A percentile compares a stretch with the other conserved stretches of the same genome.
phyloP scores from a whole-genome alignment of 2,888 invertebrate genomes.

The Elysia crispata region DNA sequence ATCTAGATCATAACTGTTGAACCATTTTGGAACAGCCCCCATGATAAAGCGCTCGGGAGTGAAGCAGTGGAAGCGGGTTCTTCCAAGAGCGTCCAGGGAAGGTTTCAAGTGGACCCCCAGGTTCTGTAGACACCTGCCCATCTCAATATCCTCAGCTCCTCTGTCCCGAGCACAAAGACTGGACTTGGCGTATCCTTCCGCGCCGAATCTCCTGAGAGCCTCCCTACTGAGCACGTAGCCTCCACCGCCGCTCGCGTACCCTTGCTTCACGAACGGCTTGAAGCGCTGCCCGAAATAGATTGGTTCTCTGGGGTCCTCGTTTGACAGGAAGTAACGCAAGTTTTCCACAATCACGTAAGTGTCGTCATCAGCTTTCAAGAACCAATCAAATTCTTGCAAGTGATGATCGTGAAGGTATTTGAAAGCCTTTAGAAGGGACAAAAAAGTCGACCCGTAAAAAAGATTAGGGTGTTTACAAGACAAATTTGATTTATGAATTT shows the following conservation, averaged over 20 bases:
- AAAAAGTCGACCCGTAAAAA: too few relatives aligned
- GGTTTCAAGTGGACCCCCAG: conserved; percentile 62
- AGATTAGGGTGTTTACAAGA: too few relatives aligned
- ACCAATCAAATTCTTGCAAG: conserved; percentile 94
- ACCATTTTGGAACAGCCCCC: conserved; percentile 69
- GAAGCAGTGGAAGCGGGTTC: conserved; percentile 71
- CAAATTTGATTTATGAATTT: too few relatives aligned
- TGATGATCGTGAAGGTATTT: conserved; percentile 87
- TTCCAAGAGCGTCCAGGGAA: conserved; percentile 58
- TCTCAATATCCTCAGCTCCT: conserved; percentile 70
- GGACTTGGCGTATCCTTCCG: conserved; percentile 42
- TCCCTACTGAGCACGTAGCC: conserved; percentile 94
- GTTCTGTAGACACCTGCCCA: conserved; percentile 67
- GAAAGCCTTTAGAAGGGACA: too few relatives aligned
- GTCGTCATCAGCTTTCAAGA: conserved; percentile 98
- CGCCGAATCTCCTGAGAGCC: conserved; percentile 83
- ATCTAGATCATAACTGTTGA: conserved; percentile 64
- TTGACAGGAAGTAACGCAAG: conserved; percentile 82
- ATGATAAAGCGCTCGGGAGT: conserved; percentile 64
- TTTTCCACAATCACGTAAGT: conserved; percentile 98
- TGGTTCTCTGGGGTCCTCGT: conserved; percentile 82
- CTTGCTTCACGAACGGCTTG: conserved; percentile 68
- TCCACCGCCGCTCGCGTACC: conserved; percentile 78
- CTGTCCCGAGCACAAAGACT: conserved; percentile 57
- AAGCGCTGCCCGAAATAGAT: conserved; percentile 84